Percentiles rank a stretch among this genome's conserved stretches.
phyloP scores from a whole-genome alignment of 2,113 vertebrate species.

The Elephantulus edwardii region DNA sequence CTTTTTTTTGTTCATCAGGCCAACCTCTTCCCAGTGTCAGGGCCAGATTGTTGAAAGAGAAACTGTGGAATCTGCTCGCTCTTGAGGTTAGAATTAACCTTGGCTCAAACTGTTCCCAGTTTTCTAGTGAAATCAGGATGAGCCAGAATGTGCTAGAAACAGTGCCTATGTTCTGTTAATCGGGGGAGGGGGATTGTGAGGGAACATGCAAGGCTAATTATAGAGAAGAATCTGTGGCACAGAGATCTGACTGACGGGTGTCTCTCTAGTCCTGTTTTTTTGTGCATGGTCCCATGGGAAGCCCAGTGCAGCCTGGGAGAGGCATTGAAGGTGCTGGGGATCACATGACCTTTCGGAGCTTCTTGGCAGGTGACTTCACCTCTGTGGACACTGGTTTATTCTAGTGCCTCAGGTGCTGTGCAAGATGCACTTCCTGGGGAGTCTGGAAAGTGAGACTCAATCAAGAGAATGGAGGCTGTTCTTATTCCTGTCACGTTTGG shows the following conservation, averaged over 20 bases:
- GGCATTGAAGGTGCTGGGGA: neutral
- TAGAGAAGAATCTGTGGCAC: neutral
- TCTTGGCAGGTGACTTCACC: neutral
- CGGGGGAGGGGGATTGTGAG: neutral
- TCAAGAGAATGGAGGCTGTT: neutral
- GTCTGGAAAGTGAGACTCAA: neutral
- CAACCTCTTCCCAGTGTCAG: neutral
- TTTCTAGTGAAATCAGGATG: slow-evolving; percentile 1
- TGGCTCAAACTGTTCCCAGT: neutral
- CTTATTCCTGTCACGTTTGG: neutral
- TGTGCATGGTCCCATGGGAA: neutral
- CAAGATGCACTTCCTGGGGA: neutral
- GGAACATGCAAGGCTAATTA: neutral
- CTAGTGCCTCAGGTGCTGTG: neutral
- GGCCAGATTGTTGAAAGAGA: neutral
- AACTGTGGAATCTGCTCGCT: neutral
- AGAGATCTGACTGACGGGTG: neutral
- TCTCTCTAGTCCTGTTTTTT: neutral
- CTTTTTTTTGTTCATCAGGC: neutral
- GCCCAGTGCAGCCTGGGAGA: accelerated
- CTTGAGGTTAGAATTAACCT: neutral
- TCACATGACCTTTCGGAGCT: neutral
- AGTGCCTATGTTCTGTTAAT: neutral
- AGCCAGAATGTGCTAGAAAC: neutral
- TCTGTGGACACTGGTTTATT: neutral